Conservation (phyloP, 2,113 vertebrate genomes). For the Tylochromis polylepis region DNA sequence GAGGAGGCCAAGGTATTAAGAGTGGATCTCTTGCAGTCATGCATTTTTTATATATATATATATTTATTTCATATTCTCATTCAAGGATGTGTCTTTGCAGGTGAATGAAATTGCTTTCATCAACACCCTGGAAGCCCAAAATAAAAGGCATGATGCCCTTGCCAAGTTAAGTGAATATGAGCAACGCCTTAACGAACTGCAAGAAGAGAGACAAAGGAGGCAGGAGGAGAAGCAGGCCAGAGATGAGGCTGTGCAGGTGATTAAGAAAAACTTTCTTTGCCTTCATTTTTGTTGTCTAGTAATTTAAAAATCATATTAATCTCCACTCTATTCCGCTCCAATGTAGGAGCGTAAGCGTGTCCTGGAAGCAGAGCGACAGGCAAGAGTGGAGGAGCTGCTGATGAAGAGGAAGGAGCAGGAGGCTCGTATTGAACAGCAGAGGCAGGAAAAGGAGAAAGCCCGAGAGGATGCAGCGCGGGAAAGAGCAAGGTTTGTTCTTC, state of each 20-base stretch:
- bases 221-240: slow-evolving; percentile 98
- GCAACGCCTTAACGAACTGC: slow-evolving; percentile 91
- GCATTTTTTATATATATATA: background rate
- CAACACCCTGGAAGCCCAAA: slow-evolving; percentile 98
- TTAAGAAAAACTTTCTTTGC: background rate
- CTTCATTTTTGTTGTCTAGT: background rate
- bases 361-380: slow-evolving; percentile 93
- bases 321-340: background rate
- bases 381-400: slow-evolving; percentile 90
- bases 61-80: background rate
- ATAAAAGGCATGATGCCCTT: slow-evolving; percentile 93
- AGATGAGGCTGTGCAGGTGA: slow-evolving; percentile 96
- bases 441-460: slow-evolving; percentile 93
- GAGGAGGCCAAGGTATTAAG: slow-evolving; percentile 91
- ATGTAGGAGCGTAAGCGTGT: slow-evolving; percentile 89
- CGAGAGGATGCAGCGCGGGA: slow-evolving; percentile 94
- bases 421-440: slow-evolving; percentile 92
- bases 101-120: slow-evolving; percentile 99
- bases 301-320: background rate
- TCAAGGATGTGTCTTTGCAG: slow-evolving; percentile 60
- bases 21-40: background rate
- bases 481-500: slow-evolving; percentile 82
- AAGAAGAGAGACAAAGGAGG: slow-evolving; percentile 91
- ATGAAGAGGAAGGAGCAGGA: slow-evolving; percentile 90
- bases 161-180: slow-evolving; percentile 97